Percentiles rank a stretch among this genome's conserved stretches.
Conservation (phyloP, 2,888 invertebrate species). For the Toxonevra muliebris region DNA sequence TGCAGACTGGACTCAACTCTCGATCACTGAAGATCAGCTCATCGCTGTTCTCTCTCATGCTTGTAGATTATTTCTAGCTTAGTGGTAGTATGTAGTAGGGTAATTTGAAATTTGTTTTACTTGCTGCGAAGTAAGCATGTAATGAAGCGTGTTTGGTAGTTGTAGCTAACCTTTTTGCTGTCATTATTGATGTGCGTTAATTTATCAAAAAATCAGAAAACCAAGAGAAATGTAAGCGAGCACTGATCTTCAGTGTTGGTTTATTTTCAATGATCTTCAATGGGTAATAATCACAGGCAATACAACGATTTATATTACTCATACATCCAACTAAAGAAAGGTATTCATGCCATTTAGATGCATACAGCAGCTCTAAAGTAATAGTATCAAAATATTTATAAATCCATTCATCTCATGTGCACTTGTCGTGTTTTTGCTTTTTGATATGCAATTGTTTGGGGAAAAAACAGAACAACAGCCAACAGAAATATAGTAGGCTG, state of each 20-base stretch:
- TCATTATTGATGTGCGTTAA: constrained; percentile 45
- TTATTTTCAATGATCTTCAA: too few relatives aligned
- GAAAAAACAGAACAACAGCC: too few relatives aligned
- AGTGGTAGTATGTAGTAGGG: not conserved
- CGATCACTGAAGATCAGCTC: too few relatives aligned
- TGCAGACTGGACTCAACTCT: too few relatives aligned
- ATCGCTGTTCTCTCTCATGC: too few relatives aligned
- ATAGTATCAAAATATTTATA: constrained; percentile 57
- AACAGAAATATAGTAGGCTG: constrained; percentile 32
- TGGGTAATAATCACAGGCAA: too few relatives aligned
- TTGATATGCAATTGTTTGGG: not conserved
- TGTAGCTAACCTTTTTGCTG: constrained; percentile 30
- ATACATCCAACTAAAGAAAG: not conserved
- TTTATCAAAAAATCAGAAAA: constrained; percentile 38
- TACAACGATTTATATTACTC: too few relatives aligned
- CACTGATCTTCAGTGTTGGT: not conserved
- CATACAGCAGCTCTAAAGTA: constrained; percentile 9
- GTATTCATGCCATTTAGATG: constrained; percentile 5
- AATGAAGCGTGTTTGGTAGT: constrained; percentile 24
- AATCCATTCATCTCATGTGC: constrained; percentile 52
- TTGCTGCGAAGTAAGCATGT: constrained; percentile 20
- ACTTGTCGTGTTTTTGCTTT: constrained; percentile 31
- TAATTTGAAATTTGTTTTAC: constrained; percentile 27
- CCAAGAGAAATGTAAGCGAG: constrained; percentile 9
- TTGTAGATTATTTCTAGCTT: too few relatives aligned